A percentile compares a stretch with the other conserved stretches of the same genome.
These are phyloP conservation scores for Perdita meconis DNA, from an alignment of 2,888 invertebrate species.

Conservation along the genomic window DNA sequence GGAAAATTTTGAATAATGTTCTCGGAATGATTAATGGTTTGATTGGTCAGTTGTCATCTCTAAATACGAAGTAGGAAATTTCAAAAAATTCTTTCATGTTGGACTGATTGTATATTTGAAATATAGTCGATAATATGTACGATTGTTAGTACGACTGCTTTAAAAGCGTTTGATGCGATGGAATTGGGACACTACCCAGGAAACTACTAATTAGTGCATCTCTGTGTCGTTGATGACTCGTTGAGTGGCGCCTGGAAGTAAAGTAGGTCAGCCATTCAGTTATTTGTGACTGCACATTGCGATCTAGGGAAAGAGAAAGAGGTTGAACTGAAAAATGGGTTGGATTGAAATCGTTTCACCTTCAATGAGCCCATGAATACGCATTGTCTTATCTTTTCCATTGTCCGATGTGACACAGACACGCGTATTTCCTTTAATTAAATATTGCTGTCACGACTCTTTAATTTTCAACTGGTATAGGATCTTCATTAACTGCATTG, in stretches of 20 bases:
- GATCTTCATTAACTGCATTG: too few species aligned
- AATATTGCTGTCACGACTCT: too few species aligned
- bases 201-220: constrained; percentile 17
- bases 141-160: background rate
- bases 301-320: background rate
- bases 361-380: background rate
- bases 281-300: background rate
- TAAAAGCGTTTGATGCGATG: background rate
- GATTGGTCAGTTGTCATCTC: too few species aligned
- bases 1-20: too few species aligned
- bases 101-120: background rate
- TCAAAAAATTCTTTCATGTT: background rate
- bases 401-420: too few species aligned
- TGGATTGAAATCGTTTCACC: background rate
- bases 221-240: background rate
- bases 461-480: too few species aligned
- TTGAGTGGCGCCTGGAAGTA: background rate
- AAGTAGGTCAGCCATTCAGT: constrained; percentile 5
- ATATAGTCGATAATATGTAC: background rate
- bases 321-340: background rate
- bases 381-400: background rate
- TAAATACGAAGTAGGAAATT: too few species aligned
- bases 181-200: background rate
- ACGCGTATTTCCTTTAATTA: too few species aligned
- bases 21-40: too few species aligned